Conservation (phyloP, 2,797 vertebrate species). For the Lacerta agilis region DNA sequence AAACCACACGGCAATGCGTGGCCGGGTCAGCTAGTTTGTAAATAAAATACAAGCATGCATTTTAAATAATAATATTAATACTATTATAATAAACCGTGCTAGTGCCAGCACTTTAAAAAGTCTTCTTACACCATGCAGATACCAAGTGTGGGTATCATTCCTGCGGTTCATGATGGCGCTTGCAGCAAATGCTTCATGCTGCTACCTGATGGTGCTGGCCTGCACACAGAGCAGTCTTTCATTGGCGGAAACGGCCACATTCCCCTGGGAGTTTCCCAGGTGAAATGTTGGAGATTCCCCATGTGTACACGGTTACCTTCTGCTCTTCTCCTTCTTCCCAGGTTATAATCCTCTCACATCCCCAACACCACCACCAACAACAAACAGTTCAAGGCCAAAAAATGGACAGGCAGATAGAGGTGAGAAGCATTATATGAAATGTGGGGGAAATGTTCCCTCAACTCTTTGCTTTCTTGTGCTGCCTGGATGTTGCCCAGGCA, state of each 20-base stretch:
- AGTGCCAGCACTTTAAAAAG: background rate
- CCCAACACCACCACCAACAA: background rate
- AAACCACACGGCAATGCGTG: too few relatives aligned
- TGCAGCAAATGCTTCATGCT: background rate
- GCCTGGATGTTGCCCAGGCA: conserved; percentile 64
- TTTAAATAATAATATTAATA: too few relatives aligned
- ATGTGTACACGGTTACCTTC: background rate
- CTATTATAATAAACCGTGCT: background rate
- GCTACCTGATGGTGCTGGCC: background rate
- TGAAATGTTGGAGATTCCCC: background rate
- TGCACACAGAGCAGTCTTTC: background rate
- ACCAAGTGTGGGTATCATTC: background rate
- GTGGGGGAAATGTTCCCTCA: background rate
- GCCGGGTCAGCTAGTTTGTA: too few relatives aligned
- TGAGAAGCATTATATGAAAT: background rate
- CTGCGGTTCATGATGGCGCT: background rate
- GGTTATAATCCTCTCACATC: background rate
- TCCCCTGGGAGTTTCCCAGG: background rate
- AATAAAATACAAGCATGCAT: too few relatives aligned
- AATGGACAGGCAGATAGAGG: background rate
- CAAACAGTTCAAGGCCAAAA: background rate
- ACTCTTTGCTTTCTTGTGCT: conserved; percentile 14
- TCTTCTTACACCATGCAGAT: background rate
- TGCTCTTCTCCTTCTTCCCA: background rate
- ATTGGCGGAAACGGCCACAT: too few relatives aligned